Evolutionary conservation across 2,113 vertebrate genomes (phyloP), one percentile per base, ranked within the genome.

Genomic region (Damaliscus lunatus): DNA sequence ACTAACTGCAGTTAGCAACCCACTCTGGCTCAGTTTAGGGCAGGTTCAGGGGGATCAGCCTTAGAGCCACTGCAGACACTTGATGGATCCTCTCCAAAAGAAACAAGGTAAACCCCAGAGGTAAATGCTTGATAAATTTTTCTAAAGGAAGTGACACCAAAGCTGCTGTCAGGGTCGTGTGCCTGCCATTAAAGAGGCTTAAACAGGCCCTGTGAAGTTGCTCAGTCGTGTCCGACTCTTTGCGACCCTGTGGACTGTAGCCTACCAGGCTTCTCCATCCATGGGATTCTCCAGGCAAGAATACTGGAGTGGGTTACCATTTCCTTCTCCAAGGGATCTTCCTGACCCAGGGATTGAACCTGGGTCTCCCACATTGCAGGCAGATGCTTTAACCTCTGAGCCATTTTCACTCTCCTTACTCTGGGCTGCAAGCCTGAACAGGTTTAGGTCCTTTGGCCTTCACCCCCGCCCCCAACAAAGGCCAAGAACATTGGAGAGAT

Each of bases 21-120:
- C 88, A 95, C 78, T 78, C 14, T 57, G 67, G 29, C 13, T 89
- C 43, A 13, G 3, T 1, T 57, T 84, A 48, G 9, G 23, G 1
- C 7, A 91, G 33, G 14, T 71, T 93, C 67, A 60, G 88, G 50
- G 9, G 23, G 3, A 94, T 2, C 21, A 14, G 21, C 6, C 40
- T 97, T 33, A 53, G 36, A 74, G 57, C 43, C 86, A 15, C 21
- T 15, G 27, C 89, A 93, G 64, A 60, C 3, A 3, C 1, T 52
- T 92, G 62, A 57, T 84, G 59, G 77, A 71, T n/a, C 23, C 88
- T 52, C 53, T 98, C 57, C 15, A 85, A 97, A 57, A 95, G 48
- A 97, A 97, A 92, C 81, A 60, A n/a, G 74, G 95, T 59, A 96
- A 80, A 92, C 43, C n/a, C 40, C 29, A 57, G 62, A 55, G 59